Conservation (phyloP, 2,797 vertebrate species). For the Austrolebias charrua region DNA sequence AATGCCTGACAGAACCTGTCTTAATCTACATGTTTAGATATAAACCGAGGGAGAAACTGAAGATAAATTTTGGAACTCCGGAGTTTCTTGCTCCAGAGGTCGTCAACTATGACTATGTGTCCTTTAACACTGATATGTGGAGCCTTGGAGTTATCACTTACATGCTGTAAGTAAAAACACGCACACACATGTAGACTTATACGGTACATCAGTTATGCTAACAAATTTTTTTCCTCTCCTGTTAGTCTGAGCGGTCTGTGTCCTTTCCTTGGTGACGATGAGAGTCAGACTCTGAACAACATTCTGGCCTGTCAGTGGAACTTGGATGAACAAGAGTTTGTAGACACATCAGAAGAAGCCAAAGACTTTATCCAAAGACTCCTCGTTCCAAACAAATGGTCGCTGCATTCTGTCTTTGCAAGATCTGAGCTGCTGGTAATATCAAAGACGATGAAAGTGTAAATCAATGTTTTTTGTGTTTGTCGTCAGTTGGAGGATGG, state of each 20-base stretch:
- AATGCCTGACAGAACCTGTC: neutral
- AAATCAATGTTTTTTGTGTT: neutral
- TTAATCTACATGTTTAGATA: conserved; percentile 78
- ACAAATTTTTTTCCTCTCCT: neutral
- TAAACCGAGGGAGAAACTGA: conserved; percentile 93
- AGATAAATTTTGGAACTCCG: conserved; percentile 95
- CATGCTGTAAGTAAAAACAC: conserved; percentile 89
- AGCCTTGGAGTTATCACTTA: conserved; percentile 95
- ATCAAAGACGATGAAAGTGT: neutral
- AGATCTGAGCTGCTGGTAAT: neutral
- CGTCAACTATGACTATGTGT: conserved; percentile 95
- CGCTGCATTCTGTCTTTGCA: conserved; percentile 2
- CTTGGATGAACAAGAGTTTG: conserved; percentile 93
- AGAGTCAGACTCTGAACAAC: conserved; percentile 93
- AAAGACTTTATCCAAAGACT: conserved; percentile 95
- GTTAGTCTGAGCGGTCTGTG: conserved; percentile 92
- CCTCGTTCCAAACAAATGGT: conserved; percentile 92
- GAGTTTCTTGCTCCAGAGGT: conserved; percentile 98
- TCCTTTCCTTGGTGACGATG: conserved; percentile 93
- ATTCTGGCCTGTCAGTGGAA: conserved; percentile 91
- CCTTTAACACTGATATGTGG: conserved; percentile 99
- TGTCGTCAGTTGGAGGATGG: conserved; percentile 91
- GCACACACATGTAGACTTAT: neutral
- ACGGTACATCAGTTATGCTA: neutral
- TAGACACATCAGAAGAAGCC: conserved; percentile 86